Percentiles rank a stretch among this genome's conserved stretches.
phyloP scores from a whole-genome alignment of 2,888 invertebrate genomes.

The Nomada lathburiana region DNA sequence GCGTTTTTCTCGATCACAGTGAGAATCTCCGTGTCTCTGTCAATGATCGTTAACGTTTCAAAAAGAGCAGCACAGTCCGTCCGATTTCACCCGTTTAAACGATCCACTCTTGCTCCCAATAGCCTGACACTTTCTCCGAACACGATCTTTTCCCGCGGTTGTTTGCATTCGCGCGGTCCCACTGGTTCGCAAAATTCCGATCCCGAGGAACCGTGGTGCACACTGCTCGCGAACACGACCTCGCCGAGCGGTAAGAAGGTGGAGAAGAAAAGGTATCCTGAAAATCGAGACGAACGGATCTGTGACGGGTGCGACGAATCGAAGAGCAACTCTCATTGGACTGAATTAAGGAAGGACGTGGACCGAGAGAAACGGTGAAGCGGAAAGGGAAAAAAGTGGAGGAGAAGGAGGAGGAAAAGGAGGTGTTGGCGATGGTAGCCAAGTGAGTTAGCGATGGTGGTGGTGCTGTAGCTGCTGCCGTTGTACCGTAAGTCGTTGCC shows the following conservation, averaged over 20 bases:
- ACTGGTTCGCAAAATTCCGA: constrained; percentile 48
- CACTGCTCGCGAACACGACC: constrained; percentile 32
- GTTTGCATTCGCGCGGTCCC: constrained; percentile 24
- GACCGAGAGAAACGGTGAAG: constrained; percentile 75
- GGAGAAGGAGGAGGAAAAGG: constrained; percentile 60
- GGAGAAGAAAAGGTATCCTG: constrained; percentile 41
- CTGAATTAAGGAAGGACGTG: constrained; percentile 82
- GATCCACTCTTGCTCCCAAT: constrained; percentile 5
- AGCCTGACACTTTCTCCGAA: constrained; percentile 41
- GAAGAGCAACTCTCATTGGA: constrained; percentile 80
- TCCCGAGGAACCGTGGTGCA: constrained; percentile 20
- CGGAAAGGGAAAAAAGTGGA: constrained; percentile 64
- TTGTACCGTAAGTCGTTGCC: constrained; percentile 55
- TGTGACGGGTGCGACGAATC: constrained; percentile 72
- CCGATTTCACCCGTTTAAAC: background rate
- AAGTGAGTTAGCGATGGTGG: constrained; percentile 59
- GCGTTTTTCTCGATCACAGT: background rate
- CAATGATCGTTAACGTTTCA: no score
- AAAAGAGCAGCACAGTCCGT: background rate
- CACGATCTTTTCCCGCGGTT: constrained; percentile 13
- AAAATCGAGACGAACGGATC: constrained; percentile 44
- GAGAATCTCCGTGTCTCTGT: background rate
- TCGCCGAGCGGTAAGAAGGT: background rate
- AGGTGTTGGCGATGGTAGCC: constrained; percentile 72
- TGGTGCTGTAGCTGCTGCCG: constrained; percentile 50